These are phyloP conservation scores for Ctenosaura bakeri DNA, from an alignment of 2,797 vertebrate species.

Conservation along the genomic window DNA sequence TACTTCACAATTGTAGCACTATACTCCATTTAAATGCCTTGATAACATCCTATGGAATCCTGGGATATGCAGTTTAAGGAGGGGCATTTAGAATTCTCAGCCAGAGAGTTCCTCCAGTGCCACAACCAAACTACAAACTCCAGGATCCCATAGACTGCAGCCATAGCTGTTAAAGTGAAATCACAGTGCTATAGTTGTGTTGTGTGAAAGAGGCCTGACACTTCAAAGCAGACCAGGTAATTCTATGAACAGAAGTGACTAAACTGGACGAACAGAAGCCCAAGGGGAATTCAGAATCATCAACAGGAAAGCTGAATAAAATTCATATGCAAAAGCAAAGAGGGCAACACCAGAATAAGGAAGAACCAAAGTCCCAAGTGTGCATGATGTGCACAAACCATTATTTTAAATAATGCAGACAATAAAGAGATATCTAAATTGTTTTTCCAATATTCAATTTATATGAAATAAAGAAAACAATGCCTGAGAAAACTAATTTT, in stretches of 20 bases:
- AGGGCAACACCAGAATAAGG: background rate
- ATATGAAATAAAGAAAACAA: background rate
- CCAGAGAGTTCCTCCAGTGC: no score
- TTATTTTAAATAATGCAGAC: background rate
- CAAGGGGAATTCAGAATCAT: background rate
- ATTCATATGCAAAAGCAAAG: background rate
- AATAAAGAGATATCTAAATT: background rate
- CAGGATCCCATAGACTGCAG: no score
- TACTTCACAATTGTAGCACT: no score
- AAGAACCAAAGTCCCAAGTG: background rate
- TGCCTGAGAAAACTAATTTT: background rate
- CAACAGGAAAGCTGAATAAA: background rate
- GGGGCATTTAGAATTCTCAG: no score
- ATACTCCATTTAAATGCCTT: no score
- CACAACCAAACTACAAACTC: no score
- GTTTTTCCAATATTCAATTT: background rate
- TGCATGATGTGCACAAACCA: background rate
- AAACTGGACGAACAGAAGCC: background rate
- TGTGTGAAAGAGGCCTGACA: no score
- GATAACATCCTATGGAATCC: no score
- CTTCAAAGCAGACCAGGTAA: background rate
- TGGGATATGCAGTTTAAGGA: no score
- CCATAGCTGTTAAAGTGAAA: no score
- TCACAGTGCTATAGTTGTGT: no score
- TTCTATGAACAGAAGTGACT: background rate